phyloP scores from a whole-genome alignment of 2,888 invertebrate species.

The Dicyrtomina minuta region DNA sequence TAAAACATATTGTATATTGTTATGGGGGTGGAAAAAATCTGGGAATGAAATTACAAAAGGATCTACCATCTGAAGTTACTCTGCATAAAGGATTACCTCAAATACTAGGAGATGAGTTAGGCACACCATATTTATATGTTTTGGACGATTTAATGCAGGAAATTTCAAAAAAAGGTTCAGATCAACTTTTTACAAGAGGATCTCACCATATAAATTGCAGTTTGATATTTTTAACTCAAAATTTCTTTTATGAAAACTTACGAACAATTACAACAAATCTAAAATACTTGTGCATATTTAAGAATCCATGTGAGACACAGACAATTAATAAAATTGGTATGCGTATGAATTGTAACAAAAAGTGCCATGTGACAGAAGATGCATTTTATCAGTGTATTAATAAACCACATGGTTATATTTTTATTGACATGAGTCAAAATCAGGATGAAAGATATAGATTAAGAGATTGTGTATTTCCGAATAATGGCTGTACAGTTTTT shows the following conservation, averaged over 20 bases:
- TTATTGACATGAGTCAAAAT: constrained; percentile 40
- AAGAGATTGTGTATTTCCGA: constrained; percentile 41
- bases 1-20: constrained; percentile 23
- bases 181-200: background rate
- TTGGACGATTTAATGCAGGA: constrained; percentile 32
- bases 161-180: background rate
- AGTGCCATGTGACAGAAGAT: constrained; percentile 9
- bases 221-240: constrained; percentile 27
- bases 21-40: no score
- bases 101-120: constrained; percentile 14
- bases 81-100: constrained; percentile 26
- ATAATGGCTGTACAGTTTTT: constrained; percentile 35
- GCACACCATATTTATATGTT: constrained; percentile 12
- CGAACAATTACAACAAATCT: constrained; percentile 36
- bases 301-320: constrained; percentile 39
- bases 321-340: constrained; percentile 29
- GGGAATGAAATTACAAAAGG: background rate
- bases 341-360: constrained; percentile 43
- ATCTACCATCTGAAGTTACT: constrained; percentile 7
- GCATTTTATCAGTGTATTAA: constrained; percentile 36
- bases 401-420: constrained; percentile 39
- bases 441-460: constrained; percentile 42
- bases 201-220: constrained; percentile 14
- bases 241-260: constrained; percentile 35
- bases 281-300: constrained; percentile 30